phyloP scores from a whole-genome alignment of 1,140 invertebrate genomes.

The Dryas iulia region DNA sequence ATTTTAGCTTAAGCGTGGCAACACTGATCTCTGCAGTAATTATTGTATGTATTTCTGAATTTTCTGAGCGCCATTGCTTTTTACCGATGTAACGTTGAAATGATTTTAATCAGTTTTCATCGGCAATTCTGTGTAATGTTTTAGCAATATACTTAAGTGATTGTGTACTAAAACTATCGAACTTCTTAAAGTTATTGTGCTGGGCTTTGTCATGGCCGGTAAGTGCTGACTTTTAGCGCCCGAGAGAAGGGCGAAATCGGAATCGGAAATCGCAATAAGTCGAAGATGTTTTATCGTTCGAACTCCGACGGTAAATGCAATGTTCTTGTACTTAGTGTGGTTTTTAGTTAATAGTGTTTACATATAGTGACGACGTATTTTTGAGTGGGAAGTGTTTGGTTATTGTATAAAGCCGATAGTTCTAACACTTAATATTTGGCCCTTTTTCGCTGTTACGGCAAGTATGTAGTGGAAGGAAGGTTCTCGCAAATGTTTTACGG shows the following conservation, averaged over 20 bases:
- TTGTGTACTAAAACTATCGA: constrained; percentile 78
- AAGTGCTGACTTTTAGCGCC: constrained; percentile 81
- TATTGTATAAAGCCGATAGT: constrained; percentile 64
- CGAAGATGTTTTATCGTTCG: constrained; percentile 81
- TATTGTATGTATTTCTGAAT: constrained; percentile 77
- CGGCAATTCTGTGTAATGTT: constrained; percentile 77
- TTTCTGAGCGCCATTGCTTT: constrained; percentile 80
- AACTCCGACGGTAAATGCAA: constrained; percentile 81
- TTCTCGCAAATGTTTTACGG: constrained; percentile 66
- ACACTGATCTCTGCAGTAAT: constrained; percentile 73
- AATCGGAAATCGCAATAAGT: constrained; percentile 78
- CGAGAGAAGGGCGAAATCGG: constrained; percentile 79
- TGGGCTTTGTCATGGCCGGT: constrained; percentile 81
- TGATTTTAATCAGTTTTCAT: constrained; percentile 80
- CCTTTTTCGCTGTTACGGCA: constrained; percentile 56
- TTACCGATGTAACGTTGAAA: constrained; percentile 79
- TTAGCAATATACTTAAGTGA: constrained; percentile 75
- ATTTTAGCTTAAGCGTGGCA: constrained; percentile 47
- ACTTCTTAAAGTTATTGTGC: constrained; percentile 79
- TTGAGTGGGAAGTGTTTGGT: constrained; percentile 71
- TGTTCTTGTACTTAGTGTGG: constrained; percentile 79
- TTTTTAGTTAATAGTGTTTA: constrained; percentile 75
- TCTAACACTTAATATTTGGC: constrained; percentile 59
- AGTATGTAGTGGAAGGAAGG: constrained; percentile 52
- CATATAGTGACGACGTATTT: constrained; percentile 59